These are phyloP conservation scores for Carposina sasakii DNA, from an alignment of 1,140 invertebrate genomes.

Conservation along the genomic window DNA sequence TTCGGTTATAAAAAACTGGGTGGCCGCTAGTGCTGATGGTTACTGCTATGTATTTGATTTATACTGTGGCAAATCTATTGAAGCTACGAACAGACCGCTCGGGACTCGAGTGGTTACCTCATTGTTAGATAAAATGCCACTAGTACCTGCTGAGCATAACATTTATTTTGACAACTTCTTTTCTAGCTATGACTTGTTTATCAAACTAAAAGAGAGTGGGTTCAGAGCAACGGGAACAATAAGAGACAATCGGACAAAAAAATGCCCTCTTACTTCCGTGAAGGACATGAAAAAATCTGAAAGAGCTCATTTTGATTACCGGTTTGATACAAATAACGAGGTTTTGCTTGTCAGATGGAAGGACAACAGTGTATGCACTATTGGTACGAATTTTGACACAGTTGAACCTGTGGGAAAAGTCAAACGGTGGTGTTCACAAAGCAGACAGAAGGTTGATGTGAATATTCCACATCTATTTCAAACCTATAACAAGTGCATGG, in stretches of 20 bases:
- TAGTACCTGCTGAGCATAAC: slow-evolving; percentile 24
- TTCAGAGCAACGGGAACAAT: slow-evolving; percentile 37
- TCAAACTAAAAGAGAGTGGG: slow-evolving; percentile 29
- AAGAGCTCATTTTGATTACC: slow-evolving; percentile 36
- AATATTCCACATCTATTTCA: slow-evolving; percentile 34
- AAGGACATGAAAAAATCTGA: slow-evolving; percentile 33
- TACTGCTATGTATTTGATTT: slow-evolving; percentile 44
- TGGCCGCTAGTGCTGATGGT: slow-evolving; percentile 34
- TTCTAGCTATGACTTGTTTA: slow-evolving; percentile 34
- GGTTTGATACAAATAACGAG: slow-evolving; percentile 37
- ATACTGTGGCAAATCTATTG: slow-evolving; percentile 40
- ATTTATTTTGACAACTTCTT: slow-evolving; percentile 55
- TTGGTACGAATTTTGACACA: slow-evolving; percentile 34
- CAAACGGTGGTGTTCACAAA: slow-evolving; percentile 32
- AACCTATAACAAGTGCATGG: slow-evolving; percentile 47
- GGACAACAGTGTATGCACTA: slow-evolving; percentile 40
- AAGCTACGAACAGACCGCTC: slow-evolving; percentile 20
- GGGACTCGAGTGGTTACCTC: slow-evolving; percentile 29
- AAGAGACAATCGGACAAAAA: slow-evolving; percentile 31
- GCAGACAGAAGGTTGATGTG: slow-evolving; percentile 37
- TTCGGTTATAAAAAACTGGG: slow-evolving; percentile 48
- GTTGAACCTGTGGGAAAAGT: slow-evolving; percentile 32
- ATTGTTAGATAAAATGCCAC: slow-evolving; percentile 26
- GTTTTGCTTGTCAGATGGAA: slow-evolving; percentile 37
- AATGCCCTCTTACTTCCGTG: slow-evolving; percentile 32